phyloP scores from a whole-genome alignment of 1,140 invertebrate genomes.

The Zaprionus inermis region DNA sequence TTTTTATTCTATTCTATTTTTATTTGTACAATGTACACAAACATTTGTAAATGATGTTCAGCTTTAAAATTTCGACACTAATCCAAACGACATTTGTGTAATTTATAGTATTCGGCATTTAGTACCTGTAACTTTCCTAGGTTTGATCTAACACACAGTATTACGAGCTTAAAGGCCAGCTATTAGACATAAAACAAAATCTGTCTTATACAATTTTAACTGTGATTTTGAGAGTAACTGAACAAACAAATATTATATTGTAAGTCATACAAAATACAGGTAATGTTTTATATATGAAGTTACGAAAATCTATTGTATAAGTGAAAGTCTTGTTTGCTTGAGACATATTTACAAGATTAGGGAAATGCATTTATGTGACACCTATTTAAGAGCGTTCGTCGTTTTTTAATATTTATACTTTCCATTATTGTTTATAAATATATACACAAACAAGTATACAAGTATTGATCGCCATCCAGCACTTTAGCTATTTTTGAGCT shows the following conservation, averaged over 20 bases:
- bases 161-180: constrained; percentile 23
- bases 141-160: constrained; percentile 42
- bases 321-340: constrained; percentile 18
- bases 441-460: constrained; percentile 24
- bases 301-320: constrained; percentile 34
- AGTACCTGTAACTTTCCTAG: constrained; percentile 44
- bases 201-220: constrained; percentile 40
- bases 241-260: constrained; percentile 33
- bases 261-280: constrained; percentile 48
- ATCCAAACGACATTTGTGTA: constrained; percentile 39
- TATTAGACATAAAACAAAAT: constrained; percentile 30
- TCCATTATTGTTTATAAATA: constrained; percentile 43
- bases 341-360: constrained; percentile 21
- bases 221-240: constrained; percentile 50
- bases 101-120: constrained; percentile 23
- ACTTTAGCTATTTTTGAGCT: constrained; percentile 15
- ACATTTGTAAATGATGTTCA: constrained; percentile 49
- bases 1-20: constrained; percentile 48
- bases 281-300: constrained; percentile 40
- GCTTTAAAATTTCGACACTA: constrained; percentile 36
- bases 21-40: constrained; percentile 46
- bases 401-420: constrained; percentile 43
- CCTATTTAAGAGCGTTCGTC: constrained; percentile 34
- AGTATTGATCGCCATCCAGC: constrained; percentile 21
- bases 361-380: constrained; percentile 32